Evolutionary conservation across 2,888 invertebrate genomes (phyloP), one percentile per base, ranked within the genome.

Genomic region (Caenorhabditis sinica): DNA sequence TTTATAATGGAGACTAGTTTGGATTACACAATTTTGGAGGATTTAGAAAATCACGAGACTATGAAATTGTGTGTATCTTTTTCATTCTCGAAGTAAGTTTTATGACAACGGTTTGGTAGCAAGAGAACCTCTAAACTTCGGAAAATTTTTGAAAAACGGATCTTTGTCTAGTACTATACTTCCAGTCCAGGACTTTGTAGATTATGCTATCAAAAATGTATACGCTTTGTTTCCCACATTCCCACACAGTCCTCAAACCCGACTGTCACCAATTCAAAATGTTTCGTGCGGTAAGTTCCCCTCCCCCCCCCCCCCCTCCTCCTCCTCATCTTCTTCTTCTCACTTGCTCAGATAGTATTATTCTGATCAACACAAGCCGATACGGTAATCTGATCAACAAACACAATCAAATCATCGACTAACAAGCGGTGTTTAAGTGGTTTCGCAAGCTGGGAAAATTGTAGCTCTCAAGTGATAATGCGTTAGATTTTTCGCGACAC

Each of bases 371-470:
- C 65, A 76, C 61, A 63, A 61, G 69, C 68, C 68, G 23, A 61
- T 79, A 83, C 83, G 83, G 83, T 83, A 83, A 83, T 83, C 83
- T 51, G 25, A 25, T 69, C 20, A 43, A 56, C 74, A 83, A 83
- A 83, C 69, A 63, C 61, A 79, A 81, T 43, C 56, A 25, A 69
- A 40, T 33, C 45, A 45, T 23, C 65, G 56, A 30, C 65, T 60
- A 73, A 66, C 68, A 40, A 36, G 63, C 45, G 28, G 23, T 72
- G 82, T 76, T 82, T 82, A 77, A 82, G 82, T 82, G 82, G 82
- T 72, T 82, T 69, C 74, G 81, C 81, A 60, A 74, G 73, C 73
- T 81, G 81, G 81, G 81, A 81, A 81, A 72, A 61, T 74, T 76
- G 71, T 60, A 66, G 72, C 80, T 66, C 80, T 72, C 80, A 72